phyloP scores from a whole-genome alignment of 2,888 invertebrate species.

The Xanthorhoe spadicearia region DNA sequence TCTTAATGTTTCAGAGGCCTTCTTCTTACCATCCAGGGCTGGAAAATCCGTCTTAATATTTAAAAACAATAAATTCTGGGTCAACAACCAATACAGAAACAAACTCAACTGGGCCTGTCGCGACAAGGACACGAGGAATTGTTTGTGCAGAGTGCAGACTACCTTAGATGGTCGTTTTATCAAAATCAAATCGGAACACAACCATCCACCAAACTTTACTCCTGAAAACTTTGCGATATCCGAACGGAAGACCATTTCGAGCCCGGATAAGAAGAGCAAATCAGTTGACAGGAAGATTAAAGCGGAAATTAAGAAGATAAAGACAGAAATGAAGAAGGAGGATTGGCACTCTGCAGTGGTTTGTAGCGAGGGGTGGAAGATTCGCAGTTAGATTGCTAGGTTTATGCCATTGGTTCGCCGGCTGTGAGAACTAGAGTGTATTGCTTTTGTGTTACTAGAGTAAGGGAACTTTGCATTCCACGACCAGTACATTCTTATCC shows the following conservation, averaged over 20 bases:
- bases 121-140: conserved; percentile 74
- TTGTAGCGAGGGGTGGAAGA: conserved; percentile 32
- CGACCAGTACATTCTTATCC: conserved; percentile 24
- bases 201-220: conserved; percentile 75
- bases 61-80: conserved; percentile 78
- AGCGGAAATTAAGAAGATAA: conserved; percentile 15
- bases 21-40: conserved; percentile 77
- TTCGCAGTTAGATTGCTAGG: conserved; percentile 29
- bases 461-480: conserved; percentile 35
- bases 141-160: conserved; percentile 79
- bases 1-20: conserved; percentile 66
- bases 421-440: conserved; percentile 39
- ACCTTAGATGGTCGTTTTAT: conserved; percentile 76
- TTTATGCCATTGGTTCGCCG: conserved; percentile 16
- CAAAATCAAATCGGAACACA: conserved; percentile 71
- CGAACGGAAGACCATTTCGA: conserved; percentile 47
- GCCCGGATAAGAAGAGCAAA: conserved; percentile 11
- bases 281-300: conserved; percentile 10
- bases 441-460: conserved; percentile 35
- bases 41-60: conserved; percentile 80
- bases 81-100: conserved; percentile 77
- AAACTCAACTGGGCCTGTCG: conserved; percentile 81
- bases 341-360: conserved; percentile 22
- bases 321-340: conserved; percentile 15
- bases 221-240: conserved; percentile 67